Percentiles rank a stretch among this genome's conserved stretches.
phyloP scores from a whole-genome alignment of 2,888 invertebrate species.

The Acleris holmiana region DNA sequence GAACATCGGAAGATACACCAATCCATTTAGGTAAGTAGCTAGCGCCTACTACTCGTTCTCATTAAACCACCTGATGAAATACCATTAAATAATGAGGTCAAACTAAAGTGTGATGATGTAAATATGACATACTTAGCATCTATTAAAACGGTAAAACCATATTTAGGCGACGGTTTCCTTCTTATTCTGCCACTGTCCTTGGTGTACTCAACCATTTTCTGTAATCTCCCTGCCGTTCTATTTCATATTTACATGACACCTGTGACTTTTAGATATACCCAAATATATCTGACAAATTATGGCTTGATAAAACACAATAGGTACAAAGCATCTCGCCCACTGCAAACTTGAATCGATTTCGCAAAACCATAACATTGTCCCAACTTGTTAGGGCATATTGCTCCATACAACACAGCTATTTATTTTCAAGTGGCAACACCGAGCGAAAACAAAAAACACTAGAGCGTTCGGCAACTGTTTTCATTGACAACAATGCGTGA shows the following conservation, averaged over 20 bases:
- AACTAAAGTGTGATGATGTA: background rate
- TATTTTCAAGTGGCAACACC: constrained; percentile 82
- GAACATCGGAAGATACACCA: constrained; percentile 37
- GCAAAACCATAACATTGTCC: constrained; percentile 73
- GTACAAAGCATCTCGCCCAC: background rate
- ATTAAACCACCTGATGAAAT: constrained; percentile 13
- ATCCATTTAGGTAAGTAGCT: constrained; percentile 36
- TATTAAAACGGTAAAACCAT: no score
- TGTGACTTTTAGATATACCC: no score
- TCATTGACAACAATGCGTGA: constrained; percentile 81
- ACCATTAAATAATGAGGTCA: background rate
- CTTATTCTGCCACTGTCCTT: no score
- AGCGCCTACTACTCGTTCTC: constrained; percentile 33
- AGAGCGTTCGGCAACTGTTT: constrained; percentile 79
- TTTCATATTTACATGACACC: no score
- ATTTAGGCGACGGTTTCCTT: no score
- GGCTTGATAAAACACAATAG: background rate
- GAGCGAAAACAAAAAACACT: constrained; percentile 80
- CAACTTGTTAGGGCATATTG: constrained; percentile 78
- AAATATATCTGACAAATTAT: no score
- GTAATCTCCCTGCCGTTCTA: no score
- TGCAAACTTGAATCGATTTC: constrained; percentile 56
- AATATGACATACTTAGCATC: no score
- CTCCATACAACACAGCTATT: constrained; percentile 78
- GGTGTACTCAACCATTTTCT: no score